These are phyloP conservation scores for Aleiodes testaceus DNA, from an alignment of 2,888 invertebrate genomes.

Conservation along the genomic window DNA sequence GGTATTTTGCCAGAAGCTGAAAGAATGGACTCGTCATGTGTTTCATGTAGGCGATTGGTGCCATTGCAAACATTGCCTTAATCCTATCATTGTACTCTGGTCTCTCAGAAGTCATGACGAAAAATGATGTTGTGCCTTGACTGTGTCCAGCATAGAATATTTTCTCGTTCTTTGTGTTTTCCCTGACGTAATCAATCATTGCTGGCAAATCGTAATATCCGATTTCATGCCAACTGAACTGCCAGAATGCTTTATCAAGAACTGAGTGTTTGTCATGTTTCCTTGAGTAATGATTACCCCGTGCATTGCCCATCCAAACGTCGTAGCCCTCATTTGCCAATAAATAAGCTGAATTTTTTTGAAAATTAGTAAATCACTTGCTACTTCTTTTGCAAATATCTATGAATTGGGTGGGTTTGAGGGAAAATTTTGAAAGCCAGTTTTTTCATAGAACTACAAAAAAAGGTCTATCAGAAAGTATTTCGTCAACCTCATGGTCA, in stretches of 20 bases:
- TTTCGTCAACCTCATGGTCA: too few species aligned
- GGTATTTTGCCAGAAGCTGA: slow-evolving; percentile 72
- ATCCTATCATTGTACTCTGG: slow-evolving; percentile 73
- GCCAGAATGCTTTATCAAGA: slow-evolving; percentile 65
- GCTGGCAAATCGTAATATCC: slow-evolving; percentile 78
- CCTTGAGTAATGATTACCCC: slow-evolving; percentile 78
- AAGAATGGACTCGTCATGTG: slow-evolving; percentile 74
- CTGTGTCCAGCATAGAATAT: slow-evolving; percentile 78
- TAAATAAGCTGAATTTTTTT: slow-evolving; percentile 61
- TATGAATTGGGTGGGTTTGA: too few species aligned
- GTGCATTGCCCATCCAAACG: slow-evolving; percentile 77
- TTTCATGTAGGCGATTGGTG: slow-evolving; percentile 72
- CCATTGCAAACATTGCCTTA: slow-evolving; percentile 64
- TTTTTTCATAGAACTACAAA: too few species aligned
- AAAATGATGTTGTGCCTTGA: slow-evolving; percentile 75
- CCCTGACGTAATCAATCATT: slow-evolving; percentile 76
- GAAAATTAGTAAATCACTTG: too few species aligned
- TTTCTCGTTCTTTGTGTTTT: slow-evolving; percentile 71
- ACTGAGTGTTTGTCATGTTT: slow-evolving; percentile 72
- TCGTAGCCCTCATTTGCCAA: slow-evolving; percentile 67
- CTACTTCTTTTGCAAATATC: too few species aligned
- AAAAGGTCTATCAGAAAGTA: background rate
- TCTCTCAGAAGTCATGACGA: slow-evolving; percentile 67
- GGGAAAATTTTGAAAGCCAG: too few species aligned
- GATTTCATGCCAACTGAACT: slow-evolving; percentile 77